Evolutionary conservation across 2,888 invertebrate species (phyloP).

Genomic region (Chironomus tentans): DNA sequence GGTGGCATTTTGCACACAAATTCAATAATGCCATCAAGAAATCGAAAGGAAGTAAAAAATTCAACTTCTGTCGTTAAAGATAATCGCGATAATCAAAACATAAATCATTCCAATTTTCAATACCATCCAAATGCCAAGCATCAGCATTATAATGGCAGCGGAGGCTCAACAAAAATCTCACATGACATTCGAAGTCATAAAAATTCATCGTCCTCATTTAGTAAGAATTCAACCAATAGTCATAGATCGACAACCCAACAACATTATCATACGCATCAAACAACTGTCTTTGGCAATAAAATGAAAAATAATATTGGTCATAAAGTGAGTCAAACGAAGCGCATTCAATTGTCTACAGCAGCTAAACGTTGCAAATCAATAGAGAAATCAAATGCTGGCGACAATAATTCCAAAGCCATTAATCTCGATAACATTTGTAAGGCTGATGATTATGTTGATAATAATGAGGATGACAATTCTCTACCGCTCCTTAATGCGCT

Average conservation of each 20-base stretch:
- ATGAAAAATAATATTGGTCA: constrained; percentile 19
- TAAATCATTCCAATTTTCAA: background rate
- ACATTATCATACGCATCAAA: background rate
- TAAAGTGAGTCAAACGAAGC: constrained; percentile 15
- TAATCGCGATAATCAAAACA: background rate
- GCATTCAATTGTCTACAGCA: constrained; percentile 21
- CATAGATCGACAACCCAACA: background rate
- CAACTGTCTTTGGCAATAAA: constrained; percentile 22
- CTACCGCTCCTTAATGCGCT: background rate
- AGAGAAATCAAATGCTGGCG: background rate
- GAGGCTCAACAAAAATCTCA: background rate
- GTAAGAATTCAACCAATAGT: background rate
- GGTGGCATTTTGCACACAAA: background rate
- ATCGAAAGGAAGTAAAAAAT: background rate
- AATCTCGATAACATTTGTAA: constrained; percentile 9
- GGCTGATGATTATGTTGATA: background rate
- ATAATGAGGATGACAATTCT: background rate
- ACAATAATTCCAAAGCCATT: constrained; percentile 25
- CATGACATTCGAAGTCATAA: background rate
- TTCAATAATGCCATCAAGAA: background rate
- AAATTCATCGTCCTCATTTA: background rate
- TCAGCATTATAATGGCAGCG: background rate
- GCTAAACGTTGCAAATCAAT: constrained; percentile 20
- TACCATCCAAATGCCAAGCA: background rate
- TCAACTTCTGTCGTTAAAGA: background rate